Evolutionary conservation across 2,888 invertebrate genomes (phyloP), one percentile per base, ranked within the genome.

Genomic region (Lottia scabra): DNA sequence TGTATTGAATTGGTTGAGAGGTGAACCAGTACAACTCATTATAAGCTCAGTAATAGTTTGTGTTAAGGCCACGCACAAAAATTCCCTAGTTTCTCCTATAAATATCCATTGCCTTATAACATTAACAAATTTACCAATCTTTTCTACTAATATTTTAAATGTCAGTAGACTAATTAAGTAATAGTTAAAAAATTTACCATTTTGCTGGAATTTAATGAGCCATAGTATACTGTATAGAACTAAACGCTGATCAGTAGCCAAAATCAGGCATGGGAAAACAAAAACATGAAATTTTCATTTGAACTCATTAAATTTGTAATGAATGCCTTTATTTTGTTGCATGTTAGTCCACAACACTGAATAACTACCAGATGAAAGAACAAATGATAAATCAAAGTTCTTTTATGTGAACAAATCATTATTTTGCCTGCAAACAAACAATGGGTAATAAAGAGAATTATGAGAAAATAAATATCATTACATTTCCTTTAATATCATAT

Each of bases 11-110:
- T 56, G 56, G 56, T 56, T 23, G 56, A 23, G 56, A 23, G 56
- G 56, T 56, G 56, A 56, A 19, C 23, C 56, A 23, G 56, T 56
- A 56, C 56, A 56, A 23, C 56, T 56, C 56, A 56, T 56, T 56
- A 56, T 56, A 23, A 56, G 23, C 56, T 56, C 56, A 56, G 56
- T 56, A 56, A 56, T 56, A 23, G 56, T 56, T 56, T 56, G 56
- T 56, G 56, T 56, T 56, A 19, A 56, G 56, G 56, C 56, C 56
- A 56, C 19, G 19, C 56, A 13, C 56, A 56, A 56, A 56, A 56
- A 56, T 23, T 56, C 56, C 10, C 56, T 23, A 23, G 56, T 56
- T 56, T 56, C 12, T 23, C 19, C 8, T 56, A 56, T 56, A 23
- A 38, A 13, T 19, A 56, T 56, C 56, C 23, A 56, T 56, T 56